Evolutionary conservation across 2,797 vertebrate genomes (phyloP).

Genomic region (Falco columbarius): DNA sequence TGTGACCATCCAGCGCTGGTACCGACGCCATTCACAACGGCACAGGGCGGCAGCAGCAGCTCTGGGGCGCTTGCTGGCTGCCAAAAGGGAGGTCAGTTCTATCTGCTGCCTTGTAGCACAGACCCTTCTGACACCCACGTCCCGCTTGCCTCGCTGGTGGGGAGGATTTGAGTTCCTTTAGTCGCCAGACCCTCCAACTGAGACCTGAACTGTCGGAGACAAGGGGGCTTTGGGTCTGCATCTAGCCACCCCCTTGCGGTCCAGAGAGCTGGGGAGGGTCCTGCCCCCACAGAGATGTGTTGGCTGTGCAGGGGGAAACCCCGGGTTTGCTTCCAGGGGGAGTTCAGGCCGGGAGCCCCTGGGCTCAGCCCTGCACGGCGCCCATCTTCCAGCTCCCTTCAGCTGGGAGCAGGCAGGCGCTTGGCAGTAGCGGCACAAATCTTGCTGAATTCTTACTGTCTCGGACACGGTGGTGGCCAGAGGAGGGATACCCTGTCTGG

Average conservation of each 20-base stretch:
- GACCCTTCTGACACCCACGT: rapidly evolving
- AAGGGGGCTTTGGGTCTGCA: rapidly evolving
- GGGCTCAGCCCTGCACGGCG: rapidly evolving
- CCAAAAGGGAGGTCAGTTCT: constrained; percentile 83
- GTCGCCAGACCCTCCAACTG: neutral
- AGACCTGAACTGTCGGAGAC: rapidly evolving
- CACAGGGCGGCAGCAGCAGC: constrained; percentile 57
- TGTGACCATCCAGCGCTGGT: constrained; percentile 93
- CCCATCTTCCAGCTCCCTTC: neutral
- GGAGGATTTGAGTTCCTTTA: rapidly evolving
- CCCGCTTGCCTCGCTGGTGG: rapidly evolving
- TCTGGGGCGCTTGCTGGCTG: constrained; percentile 76
- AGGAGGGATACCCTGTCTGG: neutral
- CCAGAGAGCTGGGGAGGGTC: neutral
- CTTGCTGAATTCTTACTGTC: neutral
- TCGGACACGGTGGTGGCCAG: neutral
- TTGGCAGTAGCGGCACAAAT: neutral
- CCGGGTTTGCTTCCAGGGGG: neutral
- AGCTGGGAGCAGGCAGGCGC: neutral
- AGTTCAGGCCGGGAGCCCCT: neutral
- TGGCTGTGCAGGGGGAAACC: neutral
- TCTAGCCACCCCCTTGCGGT: rapidly evolving
- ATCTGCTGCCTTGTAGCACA: neutral
- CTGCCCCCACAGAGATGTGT: rapidly evolving
- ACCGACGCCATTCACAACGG: constrained; percentile 78